Percentiles rank a stretch among this genome's conserved stretches.
Evolutionary conservation across 2,888 invertebrate genomes (phyloP).

Genomic region (Lasioglossum villosulum): DNA sequence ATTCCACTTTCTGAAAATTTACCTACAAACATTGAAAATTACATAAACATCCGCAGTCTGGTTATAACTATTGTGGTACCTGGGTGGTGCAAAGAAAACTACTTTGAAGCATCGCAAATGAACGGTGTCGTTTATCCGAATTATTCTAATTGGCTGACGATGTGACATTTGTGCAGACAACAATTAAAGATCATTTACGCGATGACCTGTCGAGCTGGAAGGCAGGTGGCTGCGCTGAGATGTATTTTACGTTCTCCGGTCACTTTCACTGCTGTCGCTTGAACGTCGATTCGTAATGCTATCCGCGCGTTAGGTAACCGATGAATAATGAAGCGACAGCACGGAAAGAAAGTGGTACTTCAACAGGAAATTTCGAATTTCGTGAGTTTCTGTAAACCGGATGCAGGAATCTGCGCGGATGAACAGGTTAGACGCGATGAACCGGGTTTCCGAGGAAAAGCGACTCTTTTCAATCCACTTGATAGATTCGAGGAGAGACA

Average conservation of each 20-base stretch:
- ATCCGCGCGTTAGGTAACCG: slow-evolving; percentile 43
- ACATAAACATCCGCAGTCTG: too few species aligned
- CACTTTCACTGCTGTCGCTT: slow-evolving; percentile 52
- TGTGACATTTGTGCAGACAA: slow-evolving; percentile 37
- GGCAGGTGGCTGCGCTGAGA: slow-evolving; percentile 22
- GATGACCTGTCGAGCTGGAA: slow-evolving; percentile 14
- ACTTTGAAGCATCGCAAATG: background rate
- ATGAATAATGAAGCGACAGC: slow-evolving; percentile 27
- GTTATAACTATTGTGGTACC: too few species aligned
- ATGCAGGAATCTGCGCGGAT: background rate
- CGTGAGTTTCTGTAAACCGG: background rate
- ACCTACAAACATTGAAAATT: too few species aligned
- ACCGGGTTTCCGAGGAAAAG: background rate
- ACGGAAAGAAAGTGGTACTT: slow-evolving; percentile 43
- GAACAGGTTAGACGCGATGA: background rate
- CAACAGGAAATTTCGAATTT: slow-evolving; percentile 25
- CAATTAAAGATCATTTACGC: slow-evolving; percentile 48
- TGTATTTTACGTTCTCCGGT: slow-evolving; percentile 29
- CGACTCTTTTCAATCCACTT: background rate
- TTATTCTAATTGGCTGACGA: background rate
- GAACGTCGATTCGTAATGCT: slow-evolving; percentile 35
- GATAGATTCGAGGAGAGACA: background rate
- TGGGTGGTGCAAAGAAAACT: too few species aligned
- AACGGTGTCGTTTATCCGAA: background rate
- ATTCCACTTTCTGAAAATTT: too few species aligned